Conservation (phyloP, 2,797 vertebrate species). For the Champsocephalus gunnari region DNA sequence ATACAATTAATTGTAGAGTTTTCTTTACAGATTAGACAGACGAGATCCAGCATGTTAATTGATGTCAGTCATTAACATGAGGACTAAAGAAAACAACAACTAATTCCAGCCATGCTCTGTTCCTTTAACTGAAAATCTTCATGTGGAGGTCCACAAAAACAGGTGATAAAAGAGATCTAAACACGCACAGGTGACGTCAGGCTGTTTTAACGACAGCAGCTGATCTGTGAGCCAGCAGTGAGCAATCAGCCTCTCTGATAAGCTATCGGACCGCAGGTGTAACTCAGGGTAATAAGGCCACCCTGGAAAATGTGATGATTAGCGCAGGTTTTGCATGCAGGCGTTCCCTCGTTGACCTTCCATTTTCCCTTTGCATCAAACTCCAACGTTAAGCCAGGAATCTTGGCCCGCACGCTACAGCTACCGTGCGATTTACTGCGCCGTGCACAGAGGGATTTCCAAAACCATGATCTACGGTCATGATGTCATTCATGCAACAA, state of each 20-base stretch:
- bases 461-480: slow-evolving; percentile 68
- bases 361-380: slow-evolving; percentile 50
- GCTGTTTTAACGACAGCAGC: slow-evolving; percentile 24
- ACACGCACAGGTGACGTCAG: slow-evolving; percentile 35
- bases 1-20: background rate
- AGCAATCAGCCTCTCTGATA: slow-evolving; percentile 66
- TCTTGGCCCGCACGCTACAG: slow-evolving; percentile 63
- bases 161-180: slow-evolving; percentile 10
- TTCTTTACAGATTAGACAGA: background rate
- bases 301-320: slow-evolving; percentile 57
- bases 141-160: background rate
- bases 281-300: slow-evolving; percentile 68
- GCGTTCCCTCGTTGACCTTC: slow-evolving; percentile 46
- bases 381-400: slow-evolving; percentile 51
- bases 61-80: no score
- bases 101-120: background rate
- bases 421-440: slow-evolving; percentile 60
- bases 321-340: slow-evolving; percentile 15
- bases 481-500: slow-evolving; percentile 75
- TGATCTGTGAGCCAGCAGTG: slow-evolving; percentile 50
- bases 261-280: slow-evolving; percentile 64
- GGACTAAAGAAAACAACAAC: no score
- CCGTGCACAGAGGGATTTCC: slow-evolving; percentile 50
- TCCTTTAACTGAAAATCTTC: background rate
- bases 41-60: accelerated